Evolutionary conservation across 2,888 invertebrate species (phyloP).

Genomic region (Parnassius mnemosyne): DNA sequence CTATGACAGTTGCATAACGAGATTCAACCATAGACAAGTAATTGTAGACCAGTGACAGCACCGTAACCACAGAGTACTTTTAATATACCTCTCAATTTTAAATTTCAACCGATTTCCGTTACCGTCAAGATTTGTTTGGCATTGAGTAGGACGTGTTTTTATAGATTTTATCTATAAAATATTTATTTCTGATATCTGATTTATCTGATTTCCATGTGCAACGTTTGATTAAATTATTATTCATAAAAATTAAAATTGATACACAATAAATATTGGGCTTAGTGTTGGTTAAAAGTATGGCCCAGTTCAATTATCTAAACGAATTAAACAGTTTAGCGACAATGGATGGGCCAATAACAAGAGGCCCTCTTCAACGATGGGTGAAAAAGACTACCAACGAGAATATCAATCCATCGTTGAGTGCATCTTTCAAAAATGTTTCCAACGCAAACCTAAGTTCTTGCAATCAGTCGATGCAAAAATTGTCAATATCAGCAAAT

Average conservation of each 20-base stretch:
- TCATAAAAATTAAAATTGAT: too few relatives aligned
- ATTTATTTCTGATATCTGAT: constrained; percentile 26
- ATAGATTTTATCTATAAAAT: constrained; percentile 2
- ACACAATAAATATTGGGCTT: not conserved
- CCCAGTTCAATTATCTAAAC: constrained; percentile 89
- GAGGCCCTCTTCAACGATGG: constrained; percentile 90
- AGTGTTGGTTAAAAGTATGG: constrained; percentile 77
- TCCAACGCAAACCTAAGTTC: constrained; percentile 79
- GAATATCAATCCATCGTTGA: constrained; percentile 71
- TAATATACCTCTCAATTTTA: constrained; percentile 32
- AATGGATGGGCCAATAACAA: constrained; percentile 89
- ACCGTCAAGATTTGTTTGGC: constrained; percentile 31
- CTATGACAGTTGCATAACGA: too few relatives aligned
- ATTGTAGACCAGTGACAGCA: not conserved
- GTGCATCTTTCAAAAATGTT: constrained; percentile 67
- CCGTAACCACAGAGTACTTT: too few relatives aligned
- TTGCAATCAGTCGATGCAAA: constrained; percentile 84
- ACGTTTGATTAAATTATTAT: constrained; percentile 13
- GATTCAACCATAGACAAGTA: not conserved
- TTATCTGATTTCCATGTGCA: constrained; percentile 10
- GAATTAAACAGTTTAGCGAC: constrained; percentile 88
- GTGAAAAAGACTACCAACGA: constrained; percentile 86
- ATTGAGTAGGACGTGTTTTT: constrained; percentile 16
- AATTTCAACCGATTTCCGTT: constrained; percentile 36
- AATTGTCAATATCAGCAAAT: constrained; percentile 80